Evolutionary conservation across 1,140 invertebrate species (phyloP), one percentile per base, ranked within the genome.

Genomic region (Spodoptera litura): DNA sequence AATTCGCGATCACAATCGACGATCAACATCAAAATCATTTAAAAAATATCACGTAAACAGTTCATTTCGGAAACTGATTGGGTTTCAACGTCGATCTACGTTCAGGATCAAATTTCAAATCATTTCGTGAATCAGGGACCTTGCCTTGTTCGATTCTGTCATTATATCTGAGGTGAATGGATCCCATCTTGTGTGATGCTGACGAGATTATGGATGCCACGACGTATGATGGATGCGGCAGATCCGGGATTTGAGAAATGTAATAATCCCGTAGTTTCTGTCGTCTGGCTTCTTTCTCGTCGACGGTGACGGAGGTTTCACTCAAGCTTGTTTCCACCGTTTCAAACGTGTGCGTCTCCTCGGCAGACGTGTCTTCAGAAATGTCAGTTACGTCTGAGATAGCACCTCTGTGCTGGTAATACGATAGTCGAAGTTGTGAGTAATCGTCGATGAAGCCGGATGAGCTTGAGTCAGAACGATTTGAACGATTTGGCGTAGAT

Each of bases 361-460:
- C 81, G 31, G n/a, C 38, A n/a, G 31, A 66, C 31, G 61, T 77
- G 35, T 66, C 53, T 72, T 13, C 15, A 49, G 62, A 66, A 11
- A 52, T 61, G 12, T 25, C 27, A 20, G 66, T 53, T 27, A 35
- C 53, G 27, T 64, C 58, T 49, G 49, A 38, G 8, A 62, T 25
- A 13, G 38, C 1, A 35, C 38, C 64, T 25, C 83, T 82, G 20
- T 75, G 15, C 62, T 87, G 87, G 81, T 92, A 92, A 77, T 93
- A 91, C 5, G 88, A 91, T 25, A 91, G 81, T 27, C 89, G 82
- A 8, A 93, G 83, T 78, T 93, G 90, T 8, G 89, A 91, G 68
- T 89, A 89, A 74, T 93, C 91, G 20, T 93, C 91, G 49, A 93
- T 91, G 49, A 77, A 87, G 9, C 81, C 70, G 25, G 79, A 78